Conservation (phyloP, 2,888 invertebrate species). For the Yponomeuta sedellus region DNA sequence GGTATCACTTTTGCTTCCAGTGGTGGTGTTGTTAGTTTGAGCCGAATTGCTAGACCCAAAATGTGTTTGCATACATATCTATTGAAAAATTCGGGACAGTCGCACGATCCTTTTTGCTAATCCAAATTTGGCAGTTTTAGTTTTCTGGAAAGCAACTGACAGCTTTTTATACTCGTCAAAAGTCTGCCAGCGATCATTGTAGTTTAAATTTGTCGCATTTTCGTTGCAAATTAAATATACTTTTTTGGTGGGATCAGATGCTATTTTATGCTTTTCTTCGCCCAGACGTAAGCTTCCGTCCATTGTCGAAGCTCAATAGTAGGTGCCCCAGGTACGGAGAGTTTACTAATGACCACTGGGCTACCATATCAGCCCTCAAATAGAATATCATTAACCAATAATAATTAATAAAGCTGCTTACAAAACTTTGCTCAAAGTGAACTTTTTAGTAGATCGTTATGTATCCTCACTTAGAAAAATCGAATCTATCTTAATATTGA, state of each 20-base stretch:
- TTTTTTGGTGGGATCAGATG: constrained; percentile 19
- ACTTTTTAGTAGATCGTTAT: constrained; percentile 19
- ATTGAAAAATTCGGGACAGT: constrained; percentile 23
- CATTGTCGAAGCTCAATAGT: constrained; percentile 18
- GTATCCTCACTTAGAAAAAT: constrained; percentile 20
- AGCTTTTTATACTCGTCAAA: constrained; percentile 20
- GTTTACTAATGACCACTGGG: constrained; percentile 19
- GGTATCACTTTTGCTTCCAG: constrained; percentile 17
- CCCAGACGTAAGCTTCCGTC: constrained; percentile 18
- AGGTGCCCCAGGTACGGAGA: constrained; percentile 17
- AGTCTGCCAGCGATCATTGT: constrained; percentile 18
- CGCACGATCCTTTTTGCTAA: constrained; percentile 21
- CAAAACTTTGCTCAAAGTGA: constrained; percentile 18
- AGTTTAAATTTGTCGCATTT: constrained; percentile 19
- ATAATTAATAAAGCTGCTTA: constrained; percentile 18
- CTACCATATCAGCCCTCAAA: constrained; percentile 19
- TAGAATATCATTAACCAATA: constrained; percentile 20
- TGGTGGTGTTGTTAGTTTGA: constrained; percentile 17
- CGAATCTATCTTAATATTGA: constrained; percentile 21
- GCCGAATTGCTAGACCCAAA: constrained; percentile 20
- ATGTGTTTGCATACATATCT: constrained; percentile 21
- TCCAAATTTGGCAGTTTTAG: constrained; percentile 17
- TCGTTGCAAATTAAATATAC: constrained; percentile 19
- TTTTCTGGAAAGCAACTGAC: constrained; percentile 19
- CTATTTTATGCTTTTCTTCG: constrained; percentile 18